Evolutionary conservation across 2,888 invertebrate genomes (phyloP), one percentile per base, ranked within the genome.

Genomic region (Leptinotarsa peninsularis): DNA sequence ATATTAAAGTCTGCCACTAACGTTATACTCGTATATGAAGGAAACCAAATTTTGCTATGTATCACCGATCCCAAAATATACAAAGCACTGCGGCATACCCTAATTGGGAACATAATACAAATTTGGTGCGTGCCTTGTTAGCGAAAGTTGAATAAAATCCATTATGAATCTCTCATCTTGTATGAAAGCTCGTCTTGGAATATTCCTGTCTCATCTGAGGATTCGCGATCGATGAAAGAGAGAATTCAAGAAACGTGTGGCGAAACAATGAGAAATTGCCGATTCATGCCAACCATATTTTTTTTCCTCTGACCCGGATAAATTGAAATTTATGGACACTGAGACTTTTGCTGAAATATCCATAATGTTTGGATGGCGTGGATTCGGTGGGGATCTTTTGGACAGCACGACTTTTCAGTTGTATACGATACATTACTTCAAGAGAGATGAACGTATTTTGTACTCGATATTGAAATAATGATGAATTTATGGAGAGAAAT

Each of bases 311-410:
- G 66, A 33, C 13, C 52, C 52, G 71, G 43, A 18, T 49, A 50
- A 66, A 71, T 71, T 66, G 23, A 52, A 71, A 71, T 71, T 71
- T 71, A 71, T 71, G 49, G 52, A 50, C 18, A n/a, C 63, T 43
- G 49, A 21, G 15, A 21, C 33, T 70, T 70, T 23, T 60, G 23
- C 60, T 21, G 4, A 43, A 43, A 43, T 43, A 43, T 43, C 43
- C 43, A 43, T 43, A 43, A 43, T 43, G 10, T 43, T 43, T 10
- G 43, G 43, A 43, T 10, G 10, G 43, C 43, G 7, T 43, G 10
- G 43, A 43, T 43, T 43, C 3, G 43, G 7, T 10, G 43, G 4
- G 33, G 33, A 33, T 33, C 33, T 5, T 27, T 27, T 5, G 5
- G 27, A 5, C 27, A 5, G 33, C 33, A 33, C 1, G 33, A 33